Conservation (phyloP, 2,113 vertebrate genomes). For the Cercocebus atys region DNA sequence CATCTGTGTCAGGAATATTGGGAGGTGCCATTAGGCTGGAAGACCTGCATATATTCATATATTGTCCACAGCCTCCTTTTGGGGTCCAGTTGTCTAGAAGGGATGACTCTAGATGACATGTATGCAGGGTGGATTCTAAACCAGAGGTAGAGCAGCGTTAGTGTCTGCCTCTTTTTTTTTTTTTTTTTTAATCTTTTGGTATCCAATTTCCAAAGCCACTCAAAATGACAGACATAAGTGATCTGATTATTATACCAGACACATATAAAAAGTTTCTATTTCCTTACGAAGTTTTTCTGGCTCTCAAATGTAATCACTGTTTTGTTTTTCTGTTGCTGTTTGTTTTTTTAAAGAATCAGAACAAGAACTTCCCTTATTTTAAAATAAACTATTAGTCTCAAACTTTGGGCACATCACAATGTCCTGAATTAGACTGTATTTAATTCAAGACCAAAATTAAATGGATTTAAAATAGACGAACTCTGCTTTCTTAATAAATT, state of each 20-base stretch:
- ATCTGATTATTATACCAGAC: neutral
- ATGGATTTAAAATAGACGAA: neutral
- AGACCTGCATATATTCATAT: neutral
- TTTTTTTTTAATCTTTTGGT: neutral
- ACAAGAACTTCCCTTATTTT: conserved; percentile 2
- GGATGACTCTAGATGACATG: neutral
- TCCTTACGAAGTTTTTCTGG: neutral
- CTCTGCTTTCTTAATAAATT: neutral
- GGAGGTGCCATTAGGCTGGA: neutral
- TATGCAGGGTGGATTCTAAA: neutral
- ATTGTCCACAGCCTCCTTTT: neutral
- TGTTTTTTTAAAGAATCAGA: neutral
- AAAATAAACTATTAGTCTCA: neutral
- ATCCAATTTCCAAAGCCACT: neutral
- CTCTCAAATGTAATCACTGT: neutral
- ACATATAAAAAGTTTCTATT: neutral
- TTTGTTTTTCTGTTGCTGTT: neutral
- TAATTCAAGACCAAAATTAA: neutral
- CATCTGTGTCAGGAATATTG: neutral
- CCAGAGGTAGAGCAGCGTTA: neutral
- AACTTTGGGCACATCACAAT: neutral
- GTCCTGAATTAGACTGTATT: neutral
- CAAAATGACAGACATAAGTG: neutral
- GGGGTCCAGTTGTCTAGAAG: neutral
- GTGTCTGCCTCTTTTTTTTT: neutral